Evolutionary conservation across 2,113 vertebrate genomes (phyloP).

Genomic region (Dascyllus trimaculatus): DNA sequence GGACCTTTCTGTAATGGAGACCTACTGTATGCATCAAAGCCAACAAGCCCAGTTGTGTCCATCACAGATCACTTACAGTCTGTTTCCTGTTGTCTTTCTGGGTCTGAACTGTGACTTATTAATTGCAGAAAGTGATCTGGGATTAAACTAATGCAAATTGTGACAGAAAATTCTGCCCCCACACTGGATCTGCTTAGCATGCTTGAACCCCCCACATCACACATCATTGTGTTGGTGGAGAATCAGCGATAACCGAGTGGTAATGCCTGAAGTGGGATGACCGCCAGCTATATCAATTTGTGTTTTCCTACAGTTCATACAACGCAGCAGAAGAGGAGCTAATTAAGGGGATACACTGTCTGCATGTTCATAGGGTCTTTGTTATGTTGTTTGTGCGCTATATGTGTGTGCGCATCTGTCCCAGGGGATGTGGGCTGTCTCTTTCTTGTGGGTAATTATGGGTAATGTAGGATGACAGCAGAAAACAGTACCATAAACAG

Average conservation of each 20-base stretch:
- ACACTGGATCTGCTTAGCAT: constrained; percentile 24
- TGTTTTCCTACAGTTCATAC: constrained; percentile 27
- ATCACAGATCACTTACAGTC: not conserved
- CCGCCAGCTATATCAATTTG: constrained; percentile 44
- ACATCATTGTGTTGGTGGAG: constrained; percentile 39
- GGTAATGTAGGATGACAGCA: constrained; percentile 80
- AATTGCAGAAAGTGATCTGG: constrained; percentile 19
- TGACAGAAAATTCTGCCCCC: constrained; percentile 38
- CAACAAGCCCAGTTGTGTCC: not conserved
- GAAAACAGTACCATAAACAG: constrained; percentile 52
- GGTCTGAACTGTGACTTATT: constrained; percentile 33
- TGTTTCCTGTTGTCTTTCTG: constrained; percentile 26
- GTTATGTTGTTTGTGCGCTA: constrained; percentile 48
- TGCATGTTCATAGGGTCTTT: constrained; percentile 59
- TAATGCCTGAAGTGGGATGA: constrained; percentile 28
- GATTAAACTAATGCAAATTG: constrained; percentile 61
- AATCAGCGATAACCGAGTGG: constrained; percentile 14
- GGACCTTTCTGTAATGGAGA: not conserved
- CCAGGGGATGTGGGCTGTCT: constrained; percentile 58
- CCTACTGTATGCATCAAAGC: not conserved
- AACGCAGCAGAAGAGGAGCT: constrained; percentile 50
- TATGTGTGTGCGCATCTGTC: constrained; percentile 39
- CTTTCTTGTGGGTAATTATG: constrained; percentile 76
- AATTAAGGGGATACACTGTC: constrained; percentile 66
- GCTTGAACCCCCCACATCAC: constrained; percentile 24